Percentiles rank a stretch among this genome's conserved stretches.
These are phyloP conservation scores for Himalopsyche kuldschensis DNA, from an alignment of 2,888 invertebrate species.

Conservation along the genomic window DNA sequence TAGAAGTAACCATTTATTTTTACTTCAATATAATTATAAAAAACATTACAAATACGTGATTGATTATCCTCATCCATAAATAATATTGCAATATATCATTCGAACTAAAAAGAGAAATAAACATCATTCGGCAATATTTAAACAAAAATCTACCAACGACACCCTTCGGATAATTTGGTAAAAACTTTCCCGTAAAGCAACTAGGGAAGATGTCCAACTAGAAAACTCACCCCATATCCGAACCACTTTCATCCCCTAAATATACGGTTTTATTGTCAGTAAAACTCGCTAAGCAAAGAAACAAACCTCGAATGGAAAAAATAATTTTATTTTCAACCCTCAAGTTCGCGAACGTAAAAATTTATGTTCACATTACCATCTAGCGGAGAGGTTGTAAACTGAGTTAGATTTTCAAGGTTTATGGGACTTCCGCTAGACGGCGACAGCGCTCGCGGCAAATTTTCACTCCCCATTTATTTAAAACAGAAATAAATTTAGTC, in stretches of 20 bases:
- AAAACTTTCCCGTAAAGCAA: constrained; percentile 3
- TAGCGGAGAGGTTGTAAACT: constrained; percentile 26
- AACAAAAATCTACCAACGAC: not conserved
- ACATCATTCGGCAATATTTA: constrained; percentile 43
- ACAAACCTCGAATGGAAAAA: constrained; percentile 21
- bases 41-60: too few relatives aligned
- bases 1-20: too few relatives aligned
- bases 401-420: constrained; percentile 16
- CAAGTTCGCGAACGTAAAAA: constrained; percentile 9
- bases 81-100: too few relatives aligned
- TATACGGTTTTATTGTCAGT: not conserved
- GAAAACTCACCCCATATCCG: constrained; percentile 13
- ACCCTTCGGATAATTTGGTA: constrained; percentile 14
- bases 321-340: constrained; percentile 1
- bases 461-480: too few relatives aligned
- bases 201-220: constrained; percentile 2
- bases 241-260: constrained; percentile 22
- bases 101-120: too few relatives aligned
- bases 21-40: too few relatives aligned
- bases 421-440: constrained; percentile 26
- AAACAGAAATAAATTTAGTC: too few relatives aligned
- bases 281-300: constrained; percentile 13
- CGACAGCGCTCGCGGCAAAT: constrained; percentile 3
- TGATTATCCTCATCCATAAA: too few relatives aligned
- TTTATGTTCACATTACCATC: constrained; percentile 27